phyloP scores from a whole-genome alignment of 2,113 vertebrate species.

The Aegithalos caudatus region DNA sequence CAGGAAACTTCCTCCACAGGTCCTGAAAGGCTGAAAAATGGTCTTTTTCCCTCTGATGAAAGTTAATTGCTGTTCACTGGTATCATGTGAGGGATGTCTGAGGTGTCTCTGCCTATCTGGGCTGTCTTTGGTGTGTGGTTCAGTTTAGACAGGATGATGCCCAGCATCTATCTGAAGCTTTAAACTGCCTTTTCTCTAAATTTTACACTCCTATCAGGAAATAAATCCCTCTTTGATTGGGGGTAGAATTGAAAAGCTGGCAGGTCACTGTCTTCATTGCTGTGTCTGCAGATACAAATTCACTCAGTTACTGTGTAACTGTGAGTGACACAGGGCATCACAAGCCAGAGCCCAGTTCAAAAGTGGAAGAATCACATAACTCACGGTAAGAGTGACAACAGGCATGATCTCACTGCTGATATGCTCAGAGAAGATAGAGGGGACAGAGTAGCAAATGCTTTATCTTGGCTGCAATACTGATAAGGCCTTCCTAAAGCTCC shows the following conservation, averaged over 20 bases:
- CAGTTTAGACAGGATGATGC: not conserved
- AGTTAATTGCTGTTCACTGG: not conserved
- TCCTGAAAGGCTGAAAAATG: not conserved
- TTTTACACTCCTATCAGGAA: conserved; percentile 33
- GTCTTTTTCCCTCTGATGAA: not conserved
- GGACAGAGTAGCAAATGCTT: not conserved
- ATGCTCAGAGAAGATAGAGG: not conserved
- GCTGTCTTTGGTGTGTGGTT: not conserved
- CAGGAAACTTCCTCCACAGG: not conserved
- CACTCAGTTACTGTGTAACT: not conserved
- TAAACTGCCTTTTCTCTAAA: conserved; percentile 42
- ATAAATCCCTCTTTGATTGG: conserved; percentile 58
- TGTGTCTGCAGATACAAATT: conserved; percentile 27
- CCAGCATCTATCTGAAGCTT: not conserved
- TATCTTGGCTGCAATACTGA: not conserved
- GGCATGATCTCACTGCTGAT: not conserved
- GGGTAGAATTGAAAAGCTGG: conserved; percentile 34
- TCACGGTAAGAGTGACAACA: conserved; percentile 9
- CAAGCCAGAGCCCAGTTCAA: conserved; percentile 8
- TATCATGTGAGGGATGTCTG: accelerated
- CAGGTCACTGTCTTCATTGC: conserved; percentile 31
- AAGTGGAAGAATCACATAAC: conserved; percentile 12
- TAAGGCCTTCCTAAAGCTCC: not conserved
- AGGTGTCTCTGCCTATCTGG: not conserved
- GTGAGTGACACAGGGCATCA: conserved; percentile 26